Percentiles rank a stretch among this genome's conserved stretches.
Evolutionary conservation across 2,113 vertebrate species (phyloP).

Genomic region (Atlantisia rogersi): DNA sequence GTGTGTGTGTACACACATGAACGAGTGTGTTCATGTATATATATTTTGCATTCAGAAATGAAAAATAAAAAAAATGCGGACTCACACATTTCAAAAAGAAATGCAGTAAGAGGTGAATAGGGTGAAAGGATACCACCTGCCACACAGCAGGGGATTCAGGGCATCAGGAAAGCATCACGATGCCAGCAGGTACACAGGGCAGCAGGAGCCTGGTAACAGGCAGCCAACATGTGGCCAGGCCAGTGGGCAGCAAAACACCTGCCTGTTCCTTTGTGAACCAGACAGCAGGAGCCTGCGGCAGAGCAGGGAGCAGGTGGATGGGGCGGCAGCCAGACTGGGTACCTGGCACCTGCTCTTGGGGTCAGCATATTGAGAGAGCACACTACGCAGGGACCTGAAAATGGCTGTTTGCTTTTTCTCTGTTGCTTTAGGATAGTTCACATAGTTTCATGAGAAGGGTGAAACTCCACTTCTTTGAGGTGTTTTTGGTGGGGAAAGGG

Average conservation of each 20-base stretch:
- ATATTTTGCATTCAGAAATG: background rate
- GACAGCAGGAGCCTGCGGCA: background rate
- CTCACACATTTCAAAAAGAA: background rate
- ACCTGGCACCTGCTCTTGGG: background rate
- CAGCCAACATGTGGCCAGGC: background rate
- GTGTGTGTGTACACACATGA: background rate
- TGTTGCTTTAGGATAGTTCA: background rate
- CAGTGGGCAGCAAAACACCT: slow-evolving; percentile 7
- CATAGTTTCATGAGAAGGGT: background rate
- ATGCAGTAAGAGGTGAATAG: background rate
- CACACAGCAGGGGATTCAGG: background rate
- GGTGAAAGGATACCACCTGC: background rate
- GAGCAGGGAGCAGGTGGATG: slow-evolving; percentile 18
- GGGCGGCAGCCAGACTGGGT: background rate
- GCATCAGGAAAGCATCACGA: background rate
- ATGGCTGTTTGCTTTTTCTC: background rate
- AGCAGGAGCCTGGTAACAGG: background rate
- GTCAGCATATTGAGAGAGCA: background rate
- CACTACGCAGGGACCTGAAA: fast-evolving
- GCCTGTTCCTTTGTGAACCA: background rate
- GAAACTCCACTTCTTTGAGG: background rate
- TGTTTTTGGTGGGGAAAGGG: background rate
- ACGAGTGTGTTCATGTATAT: no score
- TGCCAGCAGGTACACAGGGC: background rate
- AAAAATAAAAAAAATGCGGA: background rate